phyloP scores from a whole-genome alignment of 2,113 vertebrate genomes.

The Trematocara unimaculatum region DNA sequence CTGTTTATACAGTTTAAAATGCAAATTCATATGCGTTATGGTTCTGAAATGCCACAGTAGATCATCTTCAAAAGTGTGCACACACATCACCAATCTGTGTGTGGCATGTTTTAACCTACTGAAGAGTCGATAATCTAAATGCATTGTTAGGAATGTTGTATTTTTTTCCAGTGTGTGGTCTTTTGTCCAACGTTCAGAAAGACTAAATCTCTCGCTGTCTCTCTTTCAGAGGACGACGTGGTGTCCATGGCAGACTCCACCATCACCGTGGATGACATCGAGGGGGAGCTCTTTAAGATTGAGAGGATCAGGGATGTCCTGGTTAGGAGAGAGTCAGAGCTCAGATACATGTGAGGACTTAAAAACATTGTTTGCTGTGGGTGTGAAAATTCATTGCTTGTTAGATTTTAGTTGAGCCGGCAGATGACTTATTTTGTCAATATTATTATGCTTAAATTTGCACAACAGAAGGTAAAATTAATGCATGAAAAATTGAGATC shows the following conservation, averaged over 20 bases:
- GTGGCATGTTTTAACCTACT: background rate
- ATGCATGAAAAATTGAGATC: background rate
- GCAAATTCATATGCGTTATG: background rate
- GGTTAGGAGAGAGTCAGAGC: conserved; percentile 84
- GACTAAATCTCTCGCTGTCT: background rate
- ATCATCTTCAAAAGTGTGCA: background rate
- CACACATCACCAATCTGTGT: background rate
- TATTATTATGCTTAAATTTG: background rate
- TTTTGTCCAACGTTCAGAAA: background rate
- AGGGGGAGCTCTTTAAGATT: conserved; percentile 83
- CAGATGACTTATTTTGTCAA: background rate
- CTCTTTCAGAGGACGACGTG: conserved; percentile 71
- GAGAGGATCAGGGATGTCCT: conserved; percentile 81
- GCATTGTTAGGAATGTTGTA: background rate
- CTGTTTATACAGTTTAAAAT: conserved; percentile 16
- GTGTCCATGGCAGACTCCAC: conserved; percentile 87
- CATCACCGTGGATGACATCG: conserved; percentile 79
- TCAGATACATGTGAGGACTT: conserved; percentile 82
- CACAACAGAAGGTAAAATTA: background rate
- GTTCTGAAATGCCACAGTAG: background rate
- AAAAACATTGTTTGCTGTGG: background rate
- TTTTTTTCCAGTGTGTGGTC: background rate
- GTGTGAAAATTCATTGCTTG: background rate
- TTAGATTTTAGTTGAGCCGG: background rate
- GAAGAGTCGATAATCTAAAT: background rate